Evolutionary conservation across 2,113 vertebrate species (phyloP).

Genomic region (Columba livia): DNA sequence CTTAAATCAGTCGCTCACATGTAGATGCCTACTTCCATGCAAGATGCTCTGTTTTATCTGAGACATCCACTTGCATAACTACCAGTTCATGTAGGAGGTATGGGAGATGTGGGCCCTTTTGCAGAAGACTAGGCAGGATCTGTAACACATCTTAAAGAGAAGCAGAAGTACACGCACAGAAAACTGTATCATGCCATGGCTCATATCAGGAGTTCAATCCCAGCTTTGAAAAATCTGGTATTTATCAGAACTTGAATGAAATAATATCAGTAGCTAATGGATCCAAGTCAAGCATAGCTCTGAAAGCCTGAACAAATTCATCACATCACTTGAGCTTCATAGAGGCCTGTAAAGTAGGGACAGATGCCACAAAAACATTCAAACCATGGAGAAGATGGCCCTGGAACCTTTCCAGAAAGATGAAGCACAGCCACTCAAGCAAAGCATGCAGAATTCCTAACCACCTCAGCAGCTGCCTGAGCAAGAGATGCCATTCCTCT

Average conservation of each 20-base stretch:
- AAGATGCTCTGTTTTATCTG: not conserved
- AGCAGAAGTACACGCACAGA: not conserved
- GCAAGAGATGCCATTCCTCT: not conserved
- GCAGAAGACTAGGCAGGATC: not conserved
- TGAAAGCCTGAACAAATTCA: not conserved
- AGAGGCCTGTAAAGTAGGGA: not conserved
- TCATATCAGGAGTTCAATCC: not conserved
- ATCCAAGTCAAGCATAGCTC: not conserved
- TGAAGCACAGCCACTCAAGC: not conserved
- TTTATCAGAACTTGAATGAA: not conserved
- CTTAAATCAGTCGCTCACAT: not conserved
- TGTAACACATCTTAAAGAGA: not conserved
- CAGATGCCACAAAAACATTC: not conserved
- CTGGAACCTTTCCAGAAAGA: not conserved
- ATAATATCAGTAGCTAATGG: not conserved
- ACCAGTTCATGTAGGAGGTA: not conserved
- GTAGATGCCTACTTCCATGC: not conserved
- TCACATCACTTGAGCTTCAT: not conserved
- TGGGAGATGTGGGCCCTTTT: not conserved
- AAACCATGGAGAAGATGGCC: not conserved
- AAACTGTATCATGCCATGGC: not conserved
- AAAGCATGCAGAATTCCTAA: not conserved
- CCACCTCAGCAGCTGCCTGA: not conserved
- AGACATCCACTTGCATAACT: not conserved
- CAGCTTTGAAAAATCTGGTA: not conserved